Evolutionary conservation across 2,888 invertebrate genomes (phyloP).

Genomic region (Muscina levida): DNA sequence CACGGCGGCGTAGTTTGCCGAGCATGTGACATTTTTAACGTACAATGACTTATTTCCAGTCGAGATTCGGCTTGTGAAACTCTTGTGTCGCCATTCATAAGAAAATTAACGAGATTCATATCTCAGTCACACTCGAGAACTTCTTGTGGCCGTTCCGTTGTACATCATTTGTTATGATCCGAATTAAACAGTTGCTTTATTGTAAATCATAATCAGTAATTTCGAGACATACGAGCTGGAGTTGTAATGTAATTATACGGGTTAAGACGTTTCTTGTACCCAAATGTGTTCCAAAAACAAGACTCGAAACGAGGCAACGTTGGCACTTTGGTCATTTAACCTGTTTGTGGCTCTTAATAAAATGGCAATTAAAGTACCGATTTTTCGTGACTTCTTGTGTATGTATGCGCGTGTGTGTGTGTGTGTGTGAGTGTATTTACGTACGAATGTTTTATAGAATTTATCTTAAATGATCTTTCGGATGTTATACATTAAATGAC

Average conservation of each 20-base stretch:
- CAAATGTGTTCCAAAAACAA: conserved; percentile 43
- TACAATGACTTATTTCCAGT: conserved; percentile 62
- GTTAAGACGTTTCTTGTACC: conserved; percentile 1
- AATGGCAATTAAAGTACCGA: conserved; percentile 56
- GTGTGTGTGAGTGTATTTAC: no score
- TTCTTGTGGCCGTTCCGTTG: conserved; percentile 53
- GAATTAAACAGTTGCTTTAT: conserved; percentile 61
- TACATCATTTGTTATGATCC: conserved; percentile 55
- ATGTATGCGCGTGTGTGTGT: not conserved
- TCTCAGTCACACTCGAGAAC: conserved; percentile 62
- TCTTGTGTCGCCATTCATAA: conserved; percentile 63
- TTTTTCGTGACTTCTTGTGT: conserved; percentile 23
- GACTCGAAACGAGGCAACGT: not conserved
- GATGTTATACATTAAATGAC: conserved; percentile 63
- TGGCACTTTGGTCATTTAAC: conserved; percentile 48
- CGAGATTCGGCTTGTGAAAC: conserved; percentile 55
- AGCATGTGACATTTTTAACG: conserved; percentile 64
- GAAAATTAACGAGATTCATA: conserved; percentile 62
- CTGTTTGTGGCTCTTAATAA: conserved; percentile 32
- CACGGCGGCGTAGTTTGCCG: conserved; percentile 45
- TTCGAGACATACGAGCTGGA: conserved; percentile 24
- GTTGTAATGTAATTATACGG: conserved; percentile 23
- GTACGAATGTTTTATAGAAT: conserved; percentile 43
- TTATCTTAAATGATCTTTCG: conserved; percentile 62
- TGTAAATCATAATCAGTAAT: conserved; percentile 61